A percentile compares a stretch with the other conserved stretches of the same genome.
phyloP scores from a whole-genome alignment of 2,113 vertebrate species.

The Crocuta crocuta region DNA sequence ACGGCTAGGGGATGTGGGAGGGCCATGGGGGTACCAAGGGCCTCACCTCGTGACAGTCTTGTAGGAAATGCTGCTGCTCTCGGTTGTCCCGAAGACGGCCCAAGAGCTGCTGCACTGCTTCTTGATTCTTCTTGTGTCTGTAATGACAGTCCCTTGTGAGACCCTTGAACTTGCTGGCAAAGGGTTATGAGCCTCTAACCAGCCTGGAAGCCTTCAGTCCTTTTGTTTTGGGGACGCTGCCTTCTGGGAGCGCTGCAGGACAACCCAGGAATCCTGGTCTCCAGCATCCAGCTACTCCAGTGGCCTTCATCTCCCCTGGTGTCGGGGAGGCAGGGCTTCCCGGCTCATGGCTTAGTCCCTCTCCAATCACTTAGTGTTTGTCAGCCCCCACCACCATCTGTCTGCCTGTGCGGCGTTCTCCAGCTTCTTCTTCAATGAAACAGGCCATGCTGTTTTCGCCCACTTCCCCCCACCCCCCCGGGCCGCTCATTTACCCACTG shows the following conservation, averaged over 20 bases:
- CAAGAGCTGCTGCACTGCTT: slow-evolving; percentile 91
- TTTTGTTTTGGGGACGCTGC: neutral
- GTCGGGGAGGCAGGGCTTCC: neutral
- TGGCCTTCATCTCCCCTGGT: neutral
- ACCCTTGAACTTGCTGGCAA: neutral
- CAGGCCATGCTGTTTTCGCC: fast-evolving
- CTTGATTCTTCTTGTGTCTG: slow-evolving; percentile 93
- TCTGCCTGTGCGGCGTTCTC: neutral
- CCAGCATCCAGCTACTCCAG: neutral
- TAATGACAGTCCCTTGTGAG: neutral
- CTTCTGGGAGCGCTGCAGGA: neutral
- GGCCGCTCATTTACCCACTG: neutral
- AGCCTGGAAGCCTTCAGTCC: neutral
- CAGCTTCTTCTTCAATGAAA: neutral
- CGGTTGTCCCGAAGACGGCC: slow-evolving; percentile 94
- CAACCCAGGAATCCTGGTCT: neutral
- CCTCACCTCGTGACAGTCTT: slow-evolving; percentile 95
- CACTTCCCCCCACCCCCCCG: neutral
- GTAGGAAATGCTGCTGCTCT: slow-evolving; percentile 96
- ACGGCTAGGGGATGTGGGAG: neutral
- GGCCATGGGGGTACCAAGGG: neutral
- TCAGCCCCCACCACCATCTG: neutral
- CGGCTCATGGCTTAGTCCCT: neutral
- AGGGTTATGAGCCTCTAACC: neutral
- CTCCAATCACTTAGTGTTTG: neutral